These are phyloP conservation scores for Mus musculus DNA, from an alignment of 2,113 vertebrate genomes.

Conservation along the genomic window DNA sequence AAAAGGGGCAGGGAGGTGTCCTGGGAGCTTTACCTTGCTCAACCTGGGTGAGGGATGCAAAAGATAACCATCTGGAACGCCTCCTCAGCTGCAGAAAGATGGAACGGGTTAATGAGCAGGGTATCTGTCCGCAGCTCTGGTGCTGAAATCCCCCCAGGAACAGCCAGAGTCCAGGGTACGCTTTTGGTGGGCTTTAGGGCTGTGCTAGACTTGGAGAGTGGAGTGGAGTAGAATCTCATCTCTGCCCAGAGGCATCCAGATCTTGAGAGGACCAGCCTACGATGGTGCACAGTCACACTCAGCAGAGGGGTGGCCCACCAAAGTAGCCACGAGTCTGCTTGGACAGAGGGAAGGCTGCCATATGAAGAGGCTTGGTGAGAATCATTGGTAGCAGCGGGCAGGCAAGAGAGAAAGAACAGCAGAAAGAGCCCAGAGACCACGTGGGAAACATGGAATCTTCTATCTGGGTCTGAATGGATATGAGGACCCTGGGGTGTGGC, in stretches of 20 bases:
- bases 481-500: background rate
- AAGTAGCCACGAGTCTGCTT: background rate
- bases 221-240: background rate
- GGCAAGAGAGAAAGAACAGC: background rate
- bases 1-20: conserved; percentile 13
- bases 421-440: background rate
- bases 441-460: background rate
- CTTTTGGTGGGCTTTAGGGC: background rate
- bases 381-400: fast-evolving
- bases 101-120: background rate
- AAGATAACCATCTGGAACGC: background rate
- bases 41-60: background rate
- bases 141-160: conserved; percentile 55
- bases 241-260: background rate
- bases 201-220: background rate
- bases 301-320: background rate
- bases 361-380: background rate
- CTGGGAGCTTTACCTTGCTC: background rate
- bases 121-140: conserved; percentile 55
- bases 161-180: background rate
- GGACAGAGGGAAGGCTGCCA: background rate
- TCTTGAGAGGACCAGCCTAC: background rate
- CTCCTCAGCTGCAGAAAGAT: fast-evolving
- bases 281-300: background rate
- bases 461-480: background rate